A percentile compares a stretch with the other conserved stretches of the same genome.
Conservation (phyloP, 2,888 invertebrate genomes). For the Hirtodrosophila cameraria region DNA sequence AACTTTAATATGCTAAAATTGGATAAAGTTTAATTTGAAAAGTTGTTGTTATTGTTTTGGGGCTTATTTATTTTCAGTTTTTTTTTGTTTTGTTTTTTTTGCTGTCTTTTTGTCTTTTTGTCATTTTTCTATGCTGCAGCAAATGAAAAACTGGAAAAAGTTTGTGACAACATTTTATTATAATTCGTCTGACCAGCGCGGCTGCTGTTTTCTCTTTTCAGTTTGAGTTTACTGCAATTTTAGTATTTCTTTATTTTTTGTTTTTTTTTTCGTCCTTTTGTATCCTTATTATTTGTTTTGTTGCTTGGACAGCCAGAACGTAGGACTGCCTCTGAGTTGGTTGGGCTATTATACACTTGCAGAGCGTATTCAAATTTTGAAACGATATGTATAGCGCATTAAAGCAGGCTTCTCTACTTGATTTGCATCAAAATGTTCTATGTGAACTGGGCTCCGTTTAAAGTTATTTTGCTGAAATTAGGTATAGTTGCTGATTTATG, state of each 20-base stretch:
- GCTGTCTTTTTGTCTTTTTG: constrained; percentile 10
- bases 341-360: too few relatives aligned
- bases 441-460: too few relatives aligned
- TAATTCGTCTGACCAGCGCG: constrained; percentile 62
- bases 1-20: constrained; percentile 74
- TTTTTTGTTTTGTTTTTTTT: constrained; percentile 24
- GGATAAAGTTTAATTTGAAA: constrained; percentile 79
- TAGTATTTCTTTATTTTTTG: constrained; percentile 5
- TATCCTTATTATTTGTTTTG: constrained; percentile 73
- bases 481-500: too few relatives aligned
- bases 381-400: too few relatives aligned
- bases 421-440: too few relatives aligned
- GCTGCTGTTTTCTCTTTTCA: constrained; percentile 40
- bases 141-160: constrained; percentile 56
- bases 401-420: too few relatives aligned
- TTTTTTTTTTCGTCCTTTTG: constrained; percentile 38
- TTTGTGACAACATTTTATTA: constrained; percentile 80
- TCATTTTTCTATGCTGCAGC: constrained; percentile 23
- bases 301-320: constrained; percentile 15
- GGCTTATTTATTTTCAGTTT: constrained; percentile 34
- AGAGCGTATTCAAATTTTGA: too few relatives aligned
- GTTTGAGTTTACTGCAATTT: constrained; percentile 61
- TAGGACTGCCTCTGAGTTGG: too few relatives aligned
- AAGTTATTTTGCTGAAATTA: too few relatives aligned
- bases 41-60: constrained; percentile 72